Conservation (phyloP, 2,113 vertebrate genomes). For the Xiphias gladius region DNA sequence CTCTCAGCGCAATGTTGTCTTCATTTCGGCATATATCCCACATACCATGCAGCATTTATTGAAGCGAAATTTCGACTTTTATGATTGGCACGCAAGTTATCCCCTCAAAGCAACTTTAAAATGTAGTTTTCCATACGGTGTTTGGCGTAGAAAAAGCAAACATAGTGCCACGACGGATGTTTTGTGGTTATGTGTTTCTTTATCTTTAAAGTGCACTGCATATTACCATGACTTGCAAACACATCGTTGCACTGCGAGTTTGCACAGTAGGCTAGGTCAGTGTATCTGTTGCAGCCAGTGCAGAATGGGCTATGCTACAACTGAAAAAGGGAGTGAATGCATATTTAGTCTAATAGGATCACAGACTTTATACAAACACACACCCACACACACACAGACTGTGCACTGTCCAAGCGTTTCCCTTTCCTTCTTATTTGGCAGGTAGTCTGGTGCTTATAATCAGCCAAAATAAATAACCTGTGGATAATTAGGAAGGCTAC, state of each 20-base stretch:
- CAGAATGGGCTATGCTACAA: neutral
- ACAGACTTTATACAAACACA: constrained; percentile 12
- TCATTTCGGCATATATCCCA: neutral
- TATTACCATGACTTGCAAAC: neutral
- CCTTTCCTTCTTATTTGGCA: constrained; percentile 44
- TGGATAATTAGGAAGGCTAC: constrained; percentile 24
- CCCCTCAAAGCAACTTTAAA: neutral
- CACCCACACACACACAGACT: neutral
- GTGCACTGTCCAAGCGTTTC: constrained; percentile 13
- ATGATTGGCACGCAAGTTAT: neutral
- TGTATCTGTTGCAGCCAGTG: neutral
- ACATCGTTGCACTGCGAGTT: neutral
- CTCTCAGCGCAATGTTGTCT: accelerated
- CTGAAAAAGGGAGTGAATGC: constrained; percentile 2
- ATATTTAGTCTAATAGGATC: constrained; percentile 9
- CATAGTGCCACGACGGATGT: neutral
- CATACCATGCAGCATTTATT: neutral
- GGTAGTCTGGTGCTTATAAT: constrained; percentile 5
- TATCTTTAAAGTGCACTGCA: neutral
- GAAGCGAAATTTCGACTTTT: neutral
- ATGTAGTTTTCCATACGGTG: neutral
- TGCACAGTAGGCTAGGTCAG: neutral
- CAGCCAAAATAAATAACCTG: constrained; percentile 51
- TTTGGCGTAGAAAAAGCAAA: neutral
- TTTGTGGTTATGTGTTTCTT: neutral